Percentiles rank a stretch among this genome's conserved stretches.
Evolutionary conservation across 1,140 invertebrate species (phyloP).

Genomic region (Diorhabda elongata): DNA sequence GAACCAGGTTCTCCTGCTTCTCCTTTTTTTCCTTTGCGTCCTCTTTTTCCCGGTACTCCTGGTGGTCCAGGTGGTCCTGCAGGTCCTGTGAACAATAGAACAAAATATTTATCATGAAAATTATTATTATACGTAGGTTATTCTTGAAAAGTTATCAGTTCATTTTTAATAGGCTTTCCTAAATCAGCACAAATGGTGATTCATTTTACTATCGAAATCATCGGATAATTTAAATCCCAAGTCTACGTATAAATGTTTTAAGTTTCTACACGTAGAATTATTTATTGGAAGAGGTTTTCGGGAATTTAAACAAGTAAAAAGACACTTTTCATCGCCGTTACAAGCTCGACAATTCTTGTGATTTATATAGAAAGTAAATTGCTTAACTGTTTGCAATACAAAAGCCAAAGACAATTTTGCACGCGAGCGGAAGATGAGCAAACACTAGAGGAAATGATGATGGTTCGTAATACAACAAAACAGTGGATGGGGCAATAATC

Average conservation of each 20-base stretch:
- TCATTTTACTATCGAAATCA: too few species aligned
- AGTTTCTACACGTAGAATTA: too few species aligned
- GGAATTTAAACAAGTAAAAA: too few species aligned
- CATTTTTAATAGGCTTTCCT: too few species aligned
- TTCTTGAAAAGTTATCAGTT: too few species aligned
- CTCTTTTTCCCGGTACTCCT: constrained; percentile 75
- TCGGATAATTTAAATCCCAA: too few species aligned
- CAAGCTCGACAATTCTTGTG: background rate
- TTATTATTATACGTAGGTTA: too few species aligned
- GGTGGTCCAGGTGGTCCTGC: constrained; percentile 65
- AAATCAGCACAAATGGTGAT: too few species aligned
- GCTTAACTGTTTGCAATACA: background rate
- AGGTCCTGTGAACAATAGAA: constrained; percentile 43
- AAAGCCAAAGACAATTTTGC: background rate
- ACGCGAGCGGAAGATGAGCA: constrained; percentile 5
- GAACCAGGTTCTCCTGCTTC: constrained; percentile 74
- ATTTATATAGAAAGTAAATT: background rate
- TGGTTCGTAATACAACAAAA: constrained; percentile 17
- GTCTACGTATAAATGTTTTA: too few species aligned
- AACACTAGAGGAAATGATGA: constrained; percentile 12
- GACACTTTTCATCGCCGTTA: too few species aligned
- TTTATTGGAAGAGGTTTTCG: too few species aligned
- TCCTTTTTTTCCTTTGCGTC: constrained; percentile 85
- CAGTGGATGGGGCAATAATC: constrained; percentile 16
- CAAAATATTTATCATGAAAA: too few species aligned